Evolutionary conservation across 2,888 invertebrate genomes (phyloP), one percentile per base, ranked within the genome.

Genomic region (Acleris literana): DNA sequence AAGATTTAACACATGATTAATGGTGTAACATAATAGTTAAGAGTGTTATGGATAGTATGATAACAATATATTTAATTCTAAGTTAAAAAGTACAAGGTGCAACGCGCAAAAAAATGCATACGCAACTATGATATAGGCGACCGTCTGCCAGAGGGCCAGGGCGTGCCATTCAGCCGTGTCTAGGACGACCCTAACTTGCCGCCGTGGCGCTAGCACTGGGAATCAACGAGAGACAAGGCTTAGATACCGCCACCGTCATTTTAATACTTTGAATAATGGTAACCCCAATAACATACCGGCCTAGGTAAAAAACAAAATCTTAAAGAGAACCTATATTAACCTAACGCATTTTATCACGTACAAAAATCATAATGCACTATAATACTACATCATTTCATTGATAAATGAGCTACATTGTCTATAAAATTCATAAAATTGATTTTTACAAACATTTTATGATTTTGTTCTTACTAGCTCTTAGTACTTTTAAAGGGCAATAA

Each of bases 1-100:
- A 60, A 53, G 25, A 62, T 57, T 62, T 52, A 66, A 66, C 65
- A 61, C 56, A 65, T 65, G 55, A 55, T 65, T 55, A 61, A 51
- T 51, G 55, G 55, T 13, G 60, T 57, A 66, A 66, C 52, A 52
- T 62, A 57, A 66, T 66, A 49, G 48, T 55, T 55, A 57, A 62
- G n/a, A 22, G 62, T 61, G 51, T 66, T 62, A 62, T 46, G 48
- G 61, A 57, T 52, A 62, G 46, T 57, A 62, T 57, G 53, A 57
- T 62, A 66, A 66, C 56, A 62, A 33, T 57, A 57, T 66, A 52
- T 61, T 66, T 61, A 44, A 56, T 29, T 62, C 61, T 65, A 61
- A 33, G 56, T 62, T 61, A 62, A 58, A 52, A 57, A 57, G 51
- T 61, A 55, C 29, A 52, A 7, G 52, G 61, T 46, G 46, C 25